phyloP scores from a whole-genome alignment of 2,888 invertebrate genomes.

The Anthrax anthrax region DNA sequence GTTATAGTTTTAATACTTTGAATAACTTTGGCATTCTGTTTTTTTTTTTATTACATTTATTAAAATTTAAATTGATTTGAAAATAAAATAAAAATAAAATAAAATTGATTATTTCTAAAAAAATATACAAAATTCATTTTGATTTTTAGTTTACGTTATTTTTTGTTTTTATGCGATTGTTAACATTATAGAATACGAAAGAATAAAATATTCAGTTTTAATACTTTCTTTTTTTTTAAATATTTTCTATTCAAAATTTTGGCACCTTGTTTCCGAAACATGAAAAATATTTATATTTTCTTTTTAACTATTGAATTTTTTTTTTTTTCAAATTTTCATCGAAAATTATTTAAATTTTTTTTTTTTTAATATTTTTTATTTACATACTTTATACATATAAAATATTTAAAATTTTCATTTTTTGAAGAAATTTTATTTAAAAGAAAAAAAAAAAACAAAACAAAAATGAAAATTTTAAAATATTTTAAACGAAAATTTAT shows the following conservation, averaged over 20 bases:
- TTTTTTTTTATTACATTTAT: no score
- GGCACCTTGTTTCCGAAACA: slow-evolving; percentile 13
- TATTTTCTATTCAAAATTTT: slow-evolving; percentile 9
- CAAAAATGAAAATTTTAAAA: neutral
- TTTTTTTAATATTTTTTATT: slow-evolving; percentile 3
- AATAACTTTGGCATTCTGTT: no score
- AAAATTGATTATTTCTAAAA: no score
- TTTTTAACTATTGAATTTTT: slow-evolving; percentile 2
- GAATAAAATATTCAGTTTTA: neutral
- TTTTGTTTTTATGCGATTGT: no score
- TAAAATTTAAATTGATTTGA: no score
- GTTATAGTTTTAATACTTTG: no score
- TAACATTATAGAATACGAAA: no score
- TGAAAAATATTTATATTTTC: slow-evolving; percentile 6
- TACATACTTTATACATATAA: slow-evolving; percentile 1
- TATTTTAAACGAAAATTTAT: no score
- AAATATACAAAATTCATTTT: no score
- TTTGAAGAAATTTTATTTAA: no score
- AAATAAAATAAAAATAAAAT: no score
- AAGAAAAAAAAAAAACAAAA: neutral
- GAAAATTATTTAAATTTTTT: slow-evolving; percentile 1
- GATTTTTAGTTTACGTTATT: no score
- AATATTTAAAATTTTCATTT: neutral
- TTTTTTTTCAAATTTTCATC: slow-evolving; percentile 2
- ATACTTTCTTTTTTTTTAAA: neutral